A percentile compares a stretch with the other conserved stretches of the same genome.
Evolutionary conservation across 2,888 invertebrate species (phyloP).

Genomic region (Troilus luridus): DNA sequence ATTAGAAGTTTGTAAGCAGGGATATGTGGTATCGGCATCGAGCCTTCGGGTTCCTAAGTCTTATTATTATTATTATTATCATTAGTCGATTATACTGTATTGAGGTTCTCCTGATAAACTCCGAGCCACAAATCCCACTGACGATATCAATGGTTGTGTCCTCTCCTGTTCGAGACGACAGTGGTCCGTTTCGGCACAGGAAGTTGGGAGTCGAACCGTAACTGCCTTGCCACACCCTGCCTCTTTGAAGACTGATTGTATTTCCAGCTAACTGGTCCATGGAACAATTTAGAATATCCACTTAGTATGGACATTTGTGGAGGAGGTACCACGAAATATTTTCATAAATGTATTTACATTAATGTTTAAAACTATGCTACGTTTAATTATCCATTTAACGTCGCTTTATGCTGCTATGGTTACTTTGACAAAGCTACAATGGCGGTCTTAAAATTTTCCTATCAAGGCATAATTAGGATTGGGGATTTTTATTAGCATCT

Average conservation of each 20-base stretch:
- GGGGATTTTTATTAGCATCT: too few species aligned
- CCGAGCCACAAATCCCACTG: not conserved
- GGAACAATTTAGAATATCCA: not conserved
- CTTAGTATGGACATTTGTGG: not conserved
- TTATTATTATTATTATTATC: too few species aligned
- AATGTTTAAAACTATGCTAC: too few species aligned
- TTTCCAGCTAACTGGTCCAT: not conserved
- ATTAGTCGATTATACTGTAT: too few species aligned
- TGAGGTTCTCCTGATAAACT: not conserved
- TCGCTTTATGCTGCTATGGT: too few species aligned
- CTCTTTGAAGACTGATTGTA: not conserved
- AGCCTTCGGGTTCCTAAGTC: too few species aligned
- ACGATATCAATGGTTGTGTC: not conserved
- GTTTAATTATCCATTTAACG: too few species aligned
- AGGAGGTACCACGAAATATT: not conserved
- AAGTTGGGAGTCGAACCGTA: not conserved
- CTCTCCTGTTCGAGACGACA: not conserved
- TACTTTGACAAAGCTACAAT: too few species aligned
- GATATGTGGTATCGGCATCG: too few species aligned
- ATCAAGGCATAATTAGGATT: too few species aligned
- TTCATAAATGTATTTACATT: not conserved
- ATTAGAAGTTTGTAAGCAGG: too few species aligned
- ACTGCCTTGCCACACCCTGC: slow-evolving; percentile 29
- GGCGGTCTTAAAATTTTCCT: too few species aligned
- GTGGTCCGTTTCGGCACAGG: not conserved